These are phyloP conservation scores for Oscheius sp. DNA, from an alignment of 2,888 invertebrate species.

Conservation along the genomic window DNA sequence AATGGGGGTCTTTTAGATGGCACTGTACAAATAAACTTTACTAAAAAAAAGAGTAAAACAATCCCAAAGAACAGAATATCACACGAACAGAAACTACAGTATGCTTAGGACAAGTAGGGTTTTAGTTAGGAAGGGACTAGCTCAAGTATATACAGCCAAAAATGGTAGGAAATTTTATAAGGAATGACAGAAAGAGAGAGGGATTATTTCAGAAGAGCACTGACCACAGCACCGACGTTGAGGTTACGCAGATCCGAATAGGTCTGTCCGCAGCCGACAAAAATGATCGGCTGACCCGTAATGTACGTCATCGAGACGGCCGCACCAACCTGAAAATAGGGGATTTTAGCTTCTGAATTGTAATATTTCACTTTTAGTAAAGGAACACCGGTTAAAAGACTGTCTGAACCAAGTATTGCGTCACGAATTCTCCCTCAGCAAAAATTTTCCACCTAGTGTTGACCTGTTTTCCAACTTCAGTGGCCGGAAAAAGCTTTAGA, in stretches of 20 bases:
- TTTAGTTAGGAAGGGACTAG: background rate
- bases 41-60: conserved; percentile 5
- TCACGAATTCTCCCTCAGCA: too few species aligned
- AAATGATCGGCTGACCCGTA: conserved; percentile 98
- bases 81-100: conserved; percentile 7
- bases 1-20: too few species aligned
- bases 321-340: conserved; percentile 82
- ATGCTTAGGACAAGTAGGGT: background rate
- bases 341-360: background rate
- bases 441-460: too few species aligned
- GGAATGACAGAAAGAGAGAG: conserved; percentile 1
- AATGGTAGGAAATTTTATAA: background rate
- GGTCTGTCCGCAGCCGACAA: conserved; percentile 98
- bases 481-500: too few species aligned
- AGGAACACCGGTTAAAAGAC: background rate
- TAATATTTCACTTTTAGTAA: background rate
- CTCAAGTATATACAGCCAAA: conserved; percentile 19
- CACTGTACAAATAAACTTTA: too few species aligned
- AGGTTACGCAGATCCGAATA: conserved; percentile 96
- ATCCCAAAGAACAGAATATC: conserved; percentile 25
- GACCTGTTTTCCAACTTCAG: too few species aligned
- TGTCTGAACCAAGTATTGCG: too few species aligned
- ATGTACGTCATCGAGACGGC: conserved; percentile 99
- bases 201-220: conserved; percentile 86
- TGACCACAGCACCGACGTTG: conserved; percentile 94